Base-by-base conservation (phyloP, 2,113 vertebrate species). In the Lampris megalopsis region DNA sequence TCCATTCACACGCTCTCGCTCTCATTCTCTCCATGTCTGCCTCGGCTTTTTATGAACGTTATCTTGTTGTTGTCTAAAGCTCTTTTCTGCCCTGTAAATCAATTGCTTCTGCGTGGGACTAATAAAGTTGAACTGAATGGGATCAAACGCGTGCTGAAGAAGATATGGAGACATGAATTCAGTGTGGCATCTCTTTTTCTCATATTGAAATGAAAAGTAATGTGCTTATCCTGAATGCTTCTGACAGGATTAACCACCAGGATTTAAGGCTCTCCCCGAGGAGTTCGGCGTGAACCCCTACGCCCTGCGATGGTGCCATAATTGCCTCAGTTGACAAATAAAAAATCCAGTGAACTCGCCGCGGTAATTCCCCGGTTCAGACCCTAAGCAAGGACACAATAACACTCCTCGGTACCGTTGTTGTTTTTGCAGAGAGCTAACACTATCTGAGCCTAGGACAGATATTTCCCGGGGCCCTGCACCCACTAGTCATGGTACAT, bases 231-330 rank as follows among this genome's bases (percentile, higher is more conserved):
- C 86, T 77, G 66, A 91, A 92, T 86, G 85, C 80, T 68, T 71
- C 72, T 88, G 90, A 93, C 89, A 88, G 89, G 91, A 93, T 94
- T 93, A 93, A 91, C 86, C 54, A 37, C 79, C 56, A 76, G 63
- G 41, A 91, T 91, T 91, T 83, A 87, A 87, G 65, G 72, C 76
- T 76, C 73, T 75, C 62, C 78, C 35, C 0, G 58, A 64, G 69
- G 63, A 56, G 40, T 64, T 59, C 9, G 3, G 50, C 74, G 38
- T 66, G 66, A 24, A 58, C 43, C 67, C 72, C 52, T 53, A 72
- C 73, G n/a, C 79, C 54, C 50, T 1, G 1, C 6, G 4, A 65
- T 58, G 36, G 74, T 66, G 76, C 43, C 9, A 66, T 86, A 81
- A 89, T 91, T 84, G 87, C 79, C 71, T 74, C 35, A 74, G 79